Evolutionary conservation across 2,797 vertebrate genomes (phyloP), one percentile per base, ranked within the genome.

Genomic region (Dendrocincla fuliginosa): DNA sequence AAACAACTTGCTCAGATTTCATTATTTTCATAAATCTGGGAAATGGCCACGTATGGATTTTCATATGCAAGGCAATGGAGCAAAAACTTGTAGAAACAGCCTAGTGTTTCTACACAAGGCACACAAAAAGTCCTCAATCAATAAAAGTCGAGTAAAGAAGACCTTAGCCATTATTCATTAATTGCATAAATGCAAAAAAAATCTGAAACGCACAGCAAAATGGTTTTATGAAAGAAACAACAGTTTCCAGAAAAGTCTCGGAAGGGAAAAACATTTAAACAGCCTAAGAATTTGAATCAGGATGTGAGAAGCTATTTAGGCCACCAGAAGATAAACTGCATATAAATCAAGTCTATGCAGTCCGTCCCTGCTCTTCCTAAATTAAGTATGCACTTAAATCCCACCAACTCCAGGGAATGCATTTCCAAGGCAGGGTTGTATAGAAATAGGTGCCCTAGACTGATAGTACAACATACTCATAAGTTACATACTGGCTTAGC

Each of bases 401-500:
- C 74, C 52, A 82, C 75, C 71, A 55, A 35, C 73, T 87, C 63
- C 30, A 63, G 73, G 56, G 67, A 96, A 60, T 68, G 74, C 35
- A 89, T 93, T 96, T 93, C 67, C 23, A 32, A 91, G 77, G 59
- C 77, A 88, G 52, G 19, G 49, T 28, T 94, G 70, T 90, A 73
- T 74, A 91, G 93, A 63, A 94, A 76, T 93, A 94, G 94, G 93
- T 93, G 84, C 80, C 64, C 94, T 69, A 73, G 91, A 52, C 74
- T 90, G 93, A 94, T 94, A 95, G 94, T 84, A 89, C 84, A 69
- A 65, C 55, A 74, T 64, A 79, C 70, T 94, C 95, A 37, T 94
- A 95, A 90, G 90, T 94, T 93, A 82, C 91, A 94, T 24, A 89
- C 42, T 87, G 91, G 96, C 91, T 97, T 90, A 96, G 89, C 90